Base-by-base conservation (phyloP, 2,113 vertebrate species). In the Ciconia boyciana region DNA sequence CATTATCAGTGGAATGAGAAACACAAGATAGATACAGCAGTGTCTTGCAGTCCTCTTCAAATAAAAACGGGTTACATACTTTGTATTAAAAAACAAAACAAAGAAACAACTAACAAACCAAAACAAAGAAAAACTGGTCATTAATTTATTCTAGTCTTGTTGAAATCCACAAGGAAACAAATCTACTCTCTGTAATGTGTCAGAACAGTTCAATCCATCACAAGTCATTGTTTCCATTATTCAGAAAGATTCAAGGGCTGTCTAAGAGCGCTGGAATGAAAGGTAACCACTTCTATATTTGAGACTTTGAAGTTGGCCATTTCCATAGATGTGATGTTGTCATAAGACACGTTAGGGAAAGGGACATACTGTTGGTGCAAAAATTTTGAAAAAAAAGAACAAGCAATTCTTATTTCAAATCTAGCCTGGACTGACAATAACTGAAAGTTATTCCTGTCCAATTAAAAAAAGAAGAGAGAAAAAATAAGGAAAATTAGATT, bases 101-200 rank as follows among this genome's bases (percentile, higher is more conserved):
- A 6, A 7, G 49, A 62, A 31, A 5, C 13, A 51, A 32, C 6
- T 32, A 82, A 41, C 25, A 71, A 83, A 76, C 7, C 20, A 69
- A 86, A 60, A 13, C 41, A 78, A 77, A 72, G 44, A n/a, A 51
- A 39, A 70, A 29, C 58, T 88, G 89, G 68, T 90, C 54, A 68
- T 74, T 76, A 66, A 49, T 65, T 68, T 81, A 92, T 61, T 90
- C 57, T 76, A 74, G 55, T 75, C 81, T 83, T 58, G 17, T 17
- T 84, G 65, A 48, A 80, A 79, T 90, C 89, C 48, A 66, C 76
- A 93, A 80, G 68, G 94, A 96, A 97, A 95, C 64, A 94, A 19
- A 91, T 83, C 62, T 84, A 18, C 41, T 78, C 43, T 83, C 72
- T 89, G n/a, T 69, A 39, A 39, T 66, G 55, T 97, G 76, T 88